Evolutionary conservation across 2,888 invertebrate genomes (phyloP).

Genomic region (Microctonus aethiopoides): DNA sequence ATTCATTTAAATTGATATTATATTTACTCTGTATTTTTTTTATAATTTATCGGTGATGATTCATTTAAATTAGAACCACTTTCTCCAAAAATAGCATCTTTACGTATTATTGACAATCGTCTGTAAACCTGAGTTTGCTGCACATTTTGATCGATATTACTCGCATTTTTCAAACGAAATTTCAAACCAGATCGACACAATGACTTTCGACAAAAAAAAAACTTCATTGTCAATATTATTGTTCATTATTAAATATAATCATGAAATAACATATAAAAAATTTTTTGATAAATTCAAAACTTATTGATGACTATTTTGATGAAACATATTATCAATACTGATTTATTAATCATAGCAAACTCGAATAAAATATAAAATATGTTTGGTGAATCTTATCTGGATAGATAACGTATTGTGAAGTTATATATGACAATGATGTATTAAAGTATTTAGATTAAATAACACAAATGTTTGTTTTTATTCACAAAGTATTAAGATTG

Average conservation of each 20-base stretch:
- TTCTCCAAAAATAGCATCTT: constrained; percentile 49
- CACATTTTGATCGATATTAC: not conserved
- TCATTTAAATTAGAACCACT: constrained; percentile 34
- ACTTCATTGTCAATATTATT: constrained; percentile 34
- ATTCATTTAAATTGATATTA: not conserved
- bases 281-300: not conserved
- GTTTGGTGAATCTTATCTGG: constrained; percentile 13
- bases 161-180: constrained; percentile 19
- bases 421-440: not conserved
- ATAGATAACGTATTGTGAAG: not conserved
- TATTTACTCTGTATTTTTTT: constrained; percentile 47
- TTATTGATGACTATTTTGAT: not conserved
- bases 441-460: not conserved
- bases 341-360: not conserved
- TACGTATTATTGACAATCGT: constrained; percentile 43
- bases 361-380: not conserved
- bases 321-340: constrained; percentile 4
- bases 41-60: constrained; percentile 13
- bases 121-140: constrained; percentile 48
- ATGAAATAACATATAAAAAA: constrained; percentile 3
- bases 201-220: constrained; percentile 35
- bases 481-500: not conserved
- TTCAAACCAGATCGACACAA: constrained; percentile 20
- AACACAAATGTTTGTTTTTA: not conserved
- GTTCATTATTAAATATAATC: not conserved